Evolutionary conservation across 2,888 invertebrate species (phyloP), one percentile per base, ranked within the genome.

Genomic region (Griposia aprilina): DNA sequence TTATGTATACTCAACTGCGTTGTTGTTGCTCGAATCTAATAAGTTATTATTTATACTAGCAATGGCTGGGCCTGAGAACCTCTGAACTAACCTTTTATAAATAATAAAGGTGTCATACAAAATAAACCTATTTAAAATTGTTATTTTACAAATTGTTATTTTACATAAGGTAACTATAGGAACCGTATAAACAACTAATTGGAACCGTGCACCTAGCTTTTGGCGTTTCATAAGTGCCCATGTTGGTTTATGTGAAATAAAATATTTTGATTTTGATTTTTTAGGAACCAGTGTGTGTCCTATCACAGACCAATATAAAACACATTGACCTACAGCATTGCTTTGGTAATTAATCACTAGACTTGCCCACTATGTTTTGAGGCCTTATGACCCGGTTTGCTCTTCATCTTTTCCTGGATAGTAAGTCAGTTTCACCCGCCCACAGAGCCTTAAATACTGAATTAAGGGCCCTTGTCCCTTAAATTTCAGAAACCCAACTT

Each of bases 401-500:
- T 36, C 10, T n/a, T 15, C 15, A 36, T 52, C 6, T 36, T 30
- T 68, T 23, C 67, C 10, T 52, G 23, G 8, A 30, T 30, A 5
- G 6, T 52, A 30, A 30, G 23, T 17, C 52, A 36, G 30, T 52
- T 52, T 23, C 6, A 10, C 5, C 15, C 6, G 52, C 10, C 52
- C 30, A 15, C 15, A 69, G 1, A 36, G n/a, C 3, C 17, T 57
- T 41, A n/a, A 50, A 48, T 8, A 20, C 15, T n/a, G 0, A 70
- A 70, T 71, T 20, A 65, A 65, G 41, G 3, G n/a, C 11, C 63
- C n/a, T 36, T 52, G 20, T 73, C 50, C 30, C 50, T 15, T 15
- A 41, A 59, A 75, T 68, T 81, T 65, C 5, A 26, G 23, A 59
- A 59, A 75, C 15, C 26, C 17, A 65, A 83, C 48, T 80, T 80